These are phyloP conservation scores for Hymenopus coronatus DNA, from an alignment of 2,888 invertebrate genomes.

Conservation along the genomic window DNA sequence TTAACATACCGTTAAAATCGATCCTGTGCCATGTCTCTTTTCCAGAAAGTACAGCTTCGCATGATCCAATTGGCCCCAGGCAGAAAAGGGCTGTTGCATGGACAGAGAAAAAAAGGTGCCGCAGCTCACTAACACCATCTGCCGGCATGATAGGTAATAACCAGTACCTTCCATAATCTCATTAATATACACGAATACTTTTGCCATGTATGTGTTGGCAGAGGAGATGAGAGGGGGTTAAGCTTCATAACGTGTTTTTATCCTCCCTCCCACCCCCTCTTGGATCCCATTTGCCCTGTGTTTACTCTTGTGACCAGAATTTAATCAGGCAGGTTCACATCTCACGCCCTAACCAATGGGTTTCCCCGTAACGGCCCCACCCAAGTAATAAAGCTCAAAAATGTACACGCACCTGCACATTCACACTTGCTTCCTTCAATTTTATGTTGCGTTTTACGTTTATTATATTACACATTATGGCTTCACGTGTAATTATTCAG, in stretches of 20 bases:
- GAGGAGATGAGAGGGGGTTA: not conserved
- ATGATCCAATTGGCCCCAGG: not conserved
- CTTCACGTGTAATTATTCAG: too few species aligned
- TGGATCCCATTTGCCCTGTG: not conserved
- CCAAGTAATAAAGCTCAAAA: not conserved
- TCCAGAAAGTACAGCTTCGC: not conserved
- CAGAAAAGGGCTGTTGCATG: not conserved
- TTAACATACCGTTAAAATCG: not conserved
- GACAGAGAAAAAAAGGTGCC: not conserved
- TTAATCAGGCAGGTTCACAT: not conserved
- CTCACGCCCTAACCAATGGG: not conserved
- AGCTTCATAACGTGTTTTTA: not conserved
- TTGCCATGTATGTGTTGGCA: not conserved
- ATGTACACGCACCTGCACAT: not conserved
- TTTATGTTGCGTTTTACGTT: too few species aligned
- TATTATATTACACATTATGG: too few species aligned
- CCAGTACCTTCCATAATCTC: not conserved
- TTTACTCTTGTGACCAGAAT: not conserved
- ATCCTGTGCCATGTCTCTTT: not conserved
- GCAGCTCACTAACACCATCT: not conserved
- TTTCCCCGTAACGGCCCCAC: not conserved
- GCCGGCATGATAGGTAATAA: not conserved
- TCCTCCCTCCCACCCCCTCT: not conserved
- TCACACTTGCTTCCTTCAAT: too few species aligned
- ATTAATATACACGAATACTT: not conserved